phyloP scores from a whole-genome alignment of 2,888 invertebrate species.

The Geotrupes spiniger region DNA sequence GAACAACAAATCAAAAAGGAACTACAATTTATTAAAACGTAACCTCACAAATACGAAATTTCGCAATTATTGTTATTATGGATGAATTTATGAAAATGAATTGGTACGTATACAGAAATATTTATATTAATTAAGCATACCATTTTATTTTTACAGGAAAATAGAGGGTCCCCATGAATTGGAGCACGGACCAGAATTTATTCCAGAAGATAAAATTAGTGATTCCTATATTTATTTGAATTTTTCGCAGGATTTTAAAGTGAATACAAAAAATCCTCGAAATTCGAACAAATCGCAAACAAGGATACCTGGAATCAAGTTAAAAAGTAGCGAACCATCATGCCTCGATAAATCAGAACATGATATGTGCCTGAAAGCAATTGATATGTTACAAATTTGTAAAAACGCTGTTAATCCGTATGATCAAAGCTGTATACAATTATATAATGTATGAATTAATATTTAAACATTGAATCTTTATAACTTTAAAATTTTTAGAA shows the following conservation, averaged over 20 bases:
- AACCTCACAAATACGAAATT: too few species aligned
- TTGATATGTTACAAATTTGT: slow-evolving; percentile 14
- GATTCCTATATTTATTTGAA: slow-evolving; percentile 12
- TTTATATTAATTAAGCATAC: background rate
- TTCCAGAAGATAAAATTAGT: slow-evolving; percentile 17
- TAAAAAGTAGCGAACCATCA: slow-evolving; percentile 10
- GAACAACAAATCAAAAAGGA: too few species aligned
- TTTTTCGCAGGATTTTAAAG: too few species aligned
- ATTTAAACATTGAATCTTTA: background rate
- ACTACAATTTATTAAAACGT: too few species aligned
- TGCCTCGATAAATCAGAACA: slow-evolving; percentile 11
- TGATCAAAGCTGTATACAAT: slow-evolving; percentile 14
- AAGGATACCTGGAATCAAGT: slow-evolving; percentile 10
- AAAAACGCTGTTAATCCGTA: slow-evolving; percentile 9
- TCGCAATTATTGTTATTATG: too few species aligned
- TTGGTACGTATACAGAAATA: slow-evolving; percentile 8
- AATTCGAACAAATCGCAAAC: background rate
- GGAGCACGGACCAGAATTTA: slow-evolving; percentile 12
- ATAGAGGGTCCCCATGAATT: slow-evolving; percentile 16
- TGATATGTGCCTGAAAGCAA: slow-evolving; percentile 16
- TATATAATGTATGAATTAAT: slow-evolving; percentile 15
- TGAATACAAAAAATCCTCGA: too few species aligned
- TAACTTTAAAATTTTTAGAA: slow-evolving; percentile 16
- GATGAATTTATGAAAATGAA: slow-evolving; percentile 18
- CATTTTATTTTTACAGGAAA: slow-evolving; percentile 11